Evolutionary conservation across 2,888 invertebrate species (phyloP).

Genomic region (Chalcis sispes): DNA sequence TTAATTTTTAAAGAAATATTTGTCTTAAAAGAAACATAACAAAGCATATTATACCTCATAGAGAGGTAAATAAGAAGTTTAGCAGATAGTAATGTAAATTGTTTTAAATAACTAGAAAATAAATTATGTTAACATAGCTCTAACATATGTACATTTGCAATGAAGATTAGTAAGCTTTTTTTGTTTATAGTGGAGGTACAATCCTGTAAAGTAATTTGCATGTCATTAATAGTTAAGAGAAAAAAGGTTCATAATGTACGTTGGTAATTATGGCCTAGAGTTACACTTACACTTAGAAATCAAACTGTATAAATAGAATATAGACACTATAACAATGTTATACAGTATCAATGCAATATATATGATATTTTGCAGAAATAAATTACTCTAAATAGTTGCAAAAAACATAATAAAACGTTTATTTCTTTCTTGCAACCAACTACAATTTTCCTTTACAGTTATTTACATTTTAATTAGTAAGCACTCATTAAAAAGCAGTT

Average conservation of each 20-base stretch:
- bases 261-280: constrained; percentile 47
- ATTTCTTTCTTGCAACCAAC: constrained; percentile 23
- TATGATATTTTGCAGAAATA: constrained; percentile 54
- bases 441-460: constrained; percentile 37
- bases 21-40: constrained; percentile 50
- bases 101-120: constrained; percentile 40
- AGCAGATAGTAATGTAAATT: constrained; percentile 35
- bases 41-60: constrained; percentile 43
- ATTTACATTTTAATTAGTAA: constrained; percentile 40
- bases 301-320: constrained; percentile 50
- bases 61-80: constrained; percentile 20
- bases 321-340: constrained; percentile 50
- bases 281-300: constrained; percentile 47
- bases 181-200: constrained; percentile 43
- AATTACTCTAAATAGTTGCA: constrained; percentile 48
- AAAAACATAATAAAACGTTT: constrained; percentile 51
- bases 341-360: constrained; percentile 42
- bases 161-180: constrained; percentile 40
- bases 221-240: constrained; percentile 37
- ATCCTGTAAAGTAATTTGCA: constrained; percentile 53
- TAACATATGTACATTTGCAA: constrained; percentile 44
- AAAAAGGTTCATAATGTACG: constrained; percentile 40
- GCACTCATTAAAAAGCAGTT: not conserved
- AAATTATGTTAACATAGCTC: constrained; percentile 22
- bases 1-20: constrained; percentile 49